phyloP scores from a whole-genome alignment of 2,113 vertebrate genomes.

The Nerophis lumbriciformis region DNA sequence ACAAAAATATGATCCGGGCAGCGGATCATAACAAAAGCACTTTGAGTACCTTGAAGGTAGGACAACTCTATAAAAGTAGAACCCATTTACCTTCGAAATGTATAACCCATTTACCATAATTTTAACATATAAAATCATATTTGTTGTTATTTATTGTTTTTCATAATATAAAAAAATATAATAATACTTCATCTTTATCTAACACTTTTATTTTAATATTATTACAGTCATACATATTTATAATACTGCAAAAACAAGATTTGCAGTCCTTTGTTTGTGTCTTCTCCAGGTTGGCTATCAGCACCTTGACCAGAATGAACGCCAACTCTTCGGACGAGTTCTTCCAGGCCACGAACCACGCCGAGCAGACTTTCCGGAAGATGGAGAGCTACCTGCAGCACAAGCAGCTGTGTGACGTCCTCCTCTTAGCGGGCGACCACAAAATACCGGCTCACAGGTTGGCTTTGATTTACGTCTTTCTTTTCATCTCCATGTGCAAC shows the following conservation, averaged over 20 bases:
- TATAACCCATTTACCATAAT: too few relatives aligned
- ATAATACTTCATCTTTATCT: too few relatives aligned
- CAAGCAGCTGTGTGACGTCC: slow-evolving; percentile 92
- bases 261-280: background rate
- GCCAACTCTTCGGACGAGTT: slow-evolving; percentile 80
- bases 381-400: slow-evolving; percentile 96
- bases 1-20: too few relatives aligned
- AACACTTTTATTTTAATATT: too few relatives aligned
- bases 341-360: slow-evolving; percentile 86
- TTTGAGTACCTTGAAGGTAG: too few relatives aligned
- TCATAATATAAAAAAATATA: too few relatives aligned
- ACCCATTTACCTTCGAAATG: too few relatives aligned
- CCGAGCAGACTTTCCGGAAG: slow-evolving; percentile 88
- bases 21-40: too few relatives aligned
- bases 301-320: slow-evolving; percentile 78
- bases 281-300: slow-evolving; percentile 71
- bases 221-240: too few relatives aligned
- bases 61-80: too few relatives aligned
- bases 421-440: slow-evolving; percentile 87
- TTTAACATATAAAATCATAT: too few relatives aligned
- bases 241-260: background rate
- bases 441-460: slow-evolving; percentile 96
- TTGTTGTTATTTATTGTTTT: too few relatives aligned
- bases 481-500: background rate
- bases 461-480: slow-evolving; percentile 10